Percentiles rank a stretch among this genome's conserved stretches.
Evolutionary conservation across 1,140 invertebrate genomes (phyloP).

Genomic region (Conus ventricosus): DNA sequence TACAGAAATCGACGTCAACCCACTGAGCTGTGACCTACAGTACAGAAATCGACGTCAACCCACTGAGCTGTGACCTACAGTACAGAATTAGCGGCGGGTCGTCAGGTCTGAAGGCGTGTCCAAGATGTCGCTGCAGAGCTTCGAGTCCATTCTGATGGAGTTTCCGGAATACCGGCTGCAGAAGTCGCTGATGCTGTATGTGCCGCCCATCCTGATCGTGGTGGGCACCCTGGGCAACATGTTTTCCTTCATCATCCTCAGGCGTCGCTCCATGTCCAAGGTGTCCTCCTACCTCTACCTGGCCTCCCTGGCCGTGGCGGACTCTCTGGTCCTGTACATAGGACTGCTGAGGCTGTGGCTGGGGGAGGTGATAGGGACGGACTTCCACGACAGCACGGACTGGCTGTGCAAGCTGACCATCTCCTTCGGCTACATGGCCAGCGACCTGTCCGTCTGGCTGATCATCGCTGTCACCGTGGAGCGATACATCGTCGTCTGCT

Average conservation of each 20-base stretch:
- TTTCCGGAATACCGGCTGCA: conserved; percentile 55
- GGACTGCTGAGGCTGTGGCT: conserved; percentile 68
- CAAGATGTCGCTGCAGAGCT: background rate
- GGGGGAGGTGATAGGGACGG: conserved; percentile 44
- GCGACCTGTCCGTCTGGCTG: too few species aligned
- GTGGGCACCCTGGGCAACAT: conserved; percentile 66
- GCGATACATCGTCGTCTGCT: too few species aligned
- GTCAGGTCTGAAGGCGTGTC: too few species aligned
- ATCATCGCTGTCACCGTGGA: too few species aligned
- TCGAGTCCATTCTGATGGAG: conserved; percentile 34
- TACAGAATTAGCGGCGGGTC: too few species aligned
- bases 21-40: too few species aligned
- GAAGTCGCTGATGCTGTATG: conserved; percentile 55
- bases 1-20: too few species aligned
- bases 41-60: too few species aligned
- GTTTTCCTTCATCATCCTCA: conserved; percentile 33
- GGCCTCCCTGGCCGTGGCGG: conserved; percentile 67
- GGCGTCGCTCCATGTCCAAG: conserved; percentile 59
- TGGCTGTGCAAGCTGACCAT: too few species aligned
- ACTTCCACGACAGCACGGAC: too few species aligned
- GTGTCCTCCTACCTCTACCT: conserved; percentile 71
- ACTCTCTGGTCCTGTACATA: conserved; percentile 49
- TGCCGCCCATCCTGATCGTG: conserved; percentile 61
- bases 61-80: too few species aligned
- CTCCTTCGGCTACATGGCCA: too few species aligned